phyloP scores from a whole-genome alignment of 1,140 invertebrate species.

The Eufriesea mexicana region DNA sequence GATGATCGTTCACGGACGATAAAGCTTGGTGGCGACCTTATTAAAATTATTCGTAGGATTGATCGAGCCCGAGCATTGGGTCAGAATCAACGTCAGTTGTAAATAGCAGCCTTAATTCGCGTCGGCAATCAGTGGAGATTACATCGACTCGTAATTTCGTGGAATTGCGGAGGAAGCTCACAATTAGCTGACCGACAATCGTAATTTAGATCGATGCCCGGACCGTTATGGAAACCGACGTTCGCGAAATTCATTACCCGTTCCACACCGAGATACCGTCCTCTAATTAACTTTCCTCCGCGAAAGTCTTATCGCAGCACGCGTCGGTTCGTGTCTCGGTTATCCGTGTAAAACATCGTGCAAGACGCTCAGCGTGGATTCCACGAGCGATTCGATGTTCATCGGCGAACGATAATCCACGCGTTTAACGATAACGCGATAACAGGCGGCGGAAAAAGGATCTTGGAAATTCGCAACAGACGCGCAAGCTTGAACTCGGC shows the following conservation, averaged over 20 bases:
- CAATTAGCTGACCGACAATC: conserved; percentile 55
- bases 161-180: conserved; percentile 50
- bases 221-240: conserved; percentile 49
- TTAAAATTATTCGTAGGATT: not conserved
- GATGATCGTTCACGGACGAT: not conserved
- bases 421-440: conserved; percentile 34
- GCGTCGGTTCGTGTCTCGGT: not conserved
- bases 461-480: conserved; percentile 45
- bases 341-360: not conserved
- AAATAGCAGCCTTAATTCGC: conserved; percentile 34
- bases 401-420: not conserved
- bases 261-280: conserved; percentile 11
- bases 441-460: not conserved
- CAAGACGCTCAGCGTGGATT: not conserved
- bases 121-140: conserved; percentile 52
- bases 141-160: conserved; percentile 55
- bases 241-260: conserved; percentile 53
- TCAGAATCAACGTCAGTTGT: not conserved
- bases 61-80: not conserved
- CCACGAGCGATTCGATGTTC: not conserved
- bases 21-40: too few relatives aligned
- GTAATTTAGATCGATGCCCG: conserved; percentile 63
- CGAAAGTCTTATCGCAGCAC: not conserved
- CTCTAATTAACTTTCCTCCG: conserved; percentile 26
- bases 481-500: conserved; percentile 31